phyloP scores from a whole-genome alignment of 2,113 vertebrate genomes.

The Australoheros scitulus region DNA sequence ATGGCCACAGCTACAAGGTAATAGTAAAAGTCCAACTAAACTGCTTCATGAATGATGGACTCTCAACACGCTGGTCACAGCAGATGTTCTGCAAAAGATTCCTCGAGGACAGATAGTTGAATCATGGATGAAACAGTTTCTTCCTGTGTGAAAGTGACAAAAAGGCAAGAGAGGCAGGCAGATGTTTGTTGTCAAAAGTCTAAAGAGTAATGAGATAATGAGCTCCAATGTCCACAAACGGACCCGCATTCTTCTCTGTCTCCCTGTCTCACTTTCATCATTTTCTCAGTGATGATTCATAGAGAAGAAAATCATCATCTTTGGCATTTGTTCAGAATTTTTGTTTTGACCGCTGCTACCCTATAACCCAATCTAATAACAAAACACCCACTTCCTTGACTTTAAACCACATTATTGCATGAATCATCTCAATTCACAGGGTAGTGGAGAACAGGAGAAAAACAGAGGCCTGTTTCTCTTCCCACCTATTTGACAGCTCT shows the following conservation, averaged over 20 bases:
- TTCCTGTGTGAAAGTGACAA: constrained; percentile 33
- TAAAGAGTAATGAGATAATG: constrained; percentile 25
- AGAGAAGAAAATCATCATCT: constrained; percentile 30
- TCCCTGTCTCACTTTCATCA: background rate
- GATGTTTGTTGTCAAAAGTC: constrained; percentile 37
- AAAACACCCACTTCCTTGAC: constrained; percentile 57
- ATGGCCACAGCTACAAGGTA: background rate
- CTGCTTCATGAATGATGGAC: background rate
- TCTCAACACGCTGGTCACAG: fast-evolving
- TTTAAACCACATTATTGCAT: constrained; percentile 38
- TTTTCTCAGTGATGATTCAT: constrained; percentile 16
- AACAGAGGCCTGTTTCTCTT: constrained; percentile 24
- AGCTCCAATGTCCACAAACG: constrained; percentile 12
- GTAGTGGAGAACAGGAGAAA: constrained; percentile 9
- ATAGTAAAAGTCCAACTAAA: background rate
- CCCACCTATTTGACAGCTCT: constrained; percentile 37
- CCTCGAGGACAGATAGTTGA: constrained; percentile 9
- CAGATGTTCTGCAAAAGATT: background rate
- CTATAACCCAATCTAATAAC: constrained; percentile 33
- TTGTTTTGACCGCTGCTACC: constrained; percentile 21
- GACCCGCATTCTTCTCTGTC: background rate
- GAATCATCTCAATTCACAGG: constrained; percentile 48
- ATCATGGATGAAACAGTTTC: constrained; percentile 2
- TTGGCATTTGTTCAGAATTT: constrained; percentile 33
- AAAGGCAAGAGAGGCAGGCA: constrained; percentile 6